A percentile compares a stretch with the other conserved stretches of the same genome.
Conservation (phyloP, 2,113 vertebrate species). For the Syrmaticus mikado region DNA sequence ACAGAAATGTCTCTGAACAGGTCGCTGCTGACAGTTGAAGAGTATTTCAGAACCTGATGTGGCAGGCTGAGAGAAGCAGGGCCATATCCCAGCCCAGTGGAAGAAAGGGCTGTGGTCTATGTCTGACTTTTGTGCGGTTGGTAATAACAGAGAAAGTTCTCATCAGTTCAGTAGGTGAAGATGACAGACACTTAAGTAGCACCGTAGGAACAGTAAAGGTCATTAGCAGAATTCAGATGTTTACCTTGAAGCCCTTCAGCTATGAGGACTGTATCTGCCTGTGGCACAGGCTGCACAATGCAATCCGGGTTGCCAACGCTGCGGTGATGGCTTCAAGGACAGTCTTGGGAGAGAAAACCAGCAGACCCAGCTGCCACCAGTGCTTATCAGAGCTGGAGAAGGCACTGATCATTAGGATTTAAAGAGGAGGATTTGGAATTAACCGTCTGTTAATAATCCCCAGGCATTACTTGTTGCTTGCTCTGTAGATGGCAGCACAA, state of each 20-base stretch:
- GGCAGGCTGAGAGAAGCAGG: not conserved
- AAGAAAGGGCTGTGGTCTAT: not conserved
- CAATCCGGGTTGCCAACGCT: not conserved
- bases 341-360: not conserved
- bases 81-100: too few species aligned
- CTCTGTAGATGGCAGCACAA: constrained; percentile 72
- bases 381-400: not conserved
- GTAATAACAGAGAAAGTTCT: not conserved
- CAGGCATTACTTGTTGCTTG: constrained; percentile 31
- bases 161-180: not conserved
- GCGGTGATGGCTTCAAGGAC: not conserved
- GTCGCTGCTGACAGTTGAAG: not conserved
- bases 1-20: not conserved
- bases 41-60: not conserved
- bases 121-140: not conserved
- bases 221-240: not conserved
- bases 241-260: not conserved
- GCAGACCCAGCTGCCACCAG: not conserved
- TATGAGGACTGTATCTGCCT: not conserved
- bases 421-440: not conserved
- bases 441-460: not conserved
- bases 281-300: not conserved
- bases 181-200: not conserved
- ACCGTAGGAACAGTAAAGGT: not conserved
- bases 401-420: not conserved